Evolutionary conservation across 2,797 vertebrate genomes (phyloP).

Genomic region (Lutjanus campechanus): DNA sequence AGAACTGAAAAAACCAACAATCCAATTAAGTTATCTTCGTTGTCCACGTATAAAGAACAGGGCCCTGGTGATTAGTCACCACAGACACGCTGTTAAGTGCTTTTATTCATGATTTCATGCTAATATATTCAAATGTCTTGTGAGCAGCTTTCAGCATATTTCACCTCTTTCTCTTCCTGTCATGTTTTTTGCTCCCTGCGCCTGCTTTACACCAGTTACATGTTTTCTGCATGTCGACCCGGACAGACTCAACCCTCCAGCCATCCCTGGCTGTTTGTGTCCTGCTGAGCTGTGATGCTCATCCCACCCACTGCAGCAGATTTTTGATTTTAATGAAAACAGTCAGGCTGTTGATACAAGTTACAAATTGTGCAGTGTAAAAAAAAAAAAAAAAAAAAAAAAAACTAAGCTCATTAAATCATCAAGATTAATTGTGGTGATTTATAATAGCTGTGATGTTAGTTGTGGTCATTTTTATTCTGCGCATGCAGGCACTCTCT

Average conservation of each 20-base stretch:
- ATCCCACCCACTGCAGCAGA: background rate
- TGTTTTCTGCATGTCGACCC: background rate
- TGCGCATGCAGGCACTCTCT: background rate
- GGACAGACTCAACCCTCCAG: background rate
- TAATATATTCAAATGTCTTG: conserved; percentile 11
- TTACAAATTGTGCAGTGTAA: background rate
- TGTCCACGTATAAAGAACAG: background rate
- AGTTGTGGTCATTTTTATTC: conserved; percentile 20
- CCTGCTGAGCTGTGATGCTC: background rate
- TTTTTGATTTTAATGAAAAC: background rate
- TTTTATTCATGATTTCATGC: conserved; percentile 32
- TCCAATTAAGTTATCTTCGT: conserved; percentile 5
- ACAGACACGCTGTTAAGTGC: background rate
- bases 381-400: conserved; percentile 1
- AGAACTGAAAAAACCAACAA: background rate
- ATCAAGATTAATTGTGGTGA: background rate
- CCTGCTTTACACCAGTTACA: conserved; percentile 5
- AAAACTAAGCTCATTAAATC: conserved; percentile 1
- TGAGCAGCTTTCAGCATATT: background rate
- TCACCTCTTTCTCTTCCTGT: background rate
- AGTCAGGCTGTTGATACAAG: conserved; percentile 3
- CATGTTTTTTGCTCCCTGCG: background rate
- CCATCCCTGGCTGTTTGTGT: background rate
- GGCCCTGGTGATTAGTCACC: conserved; percentile 4
- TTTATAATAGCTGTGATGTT: conserved; percentile 1